Conservation (phyloP, 2,888 invertebrate species). For the Monoplex corrugatus region DNA sequence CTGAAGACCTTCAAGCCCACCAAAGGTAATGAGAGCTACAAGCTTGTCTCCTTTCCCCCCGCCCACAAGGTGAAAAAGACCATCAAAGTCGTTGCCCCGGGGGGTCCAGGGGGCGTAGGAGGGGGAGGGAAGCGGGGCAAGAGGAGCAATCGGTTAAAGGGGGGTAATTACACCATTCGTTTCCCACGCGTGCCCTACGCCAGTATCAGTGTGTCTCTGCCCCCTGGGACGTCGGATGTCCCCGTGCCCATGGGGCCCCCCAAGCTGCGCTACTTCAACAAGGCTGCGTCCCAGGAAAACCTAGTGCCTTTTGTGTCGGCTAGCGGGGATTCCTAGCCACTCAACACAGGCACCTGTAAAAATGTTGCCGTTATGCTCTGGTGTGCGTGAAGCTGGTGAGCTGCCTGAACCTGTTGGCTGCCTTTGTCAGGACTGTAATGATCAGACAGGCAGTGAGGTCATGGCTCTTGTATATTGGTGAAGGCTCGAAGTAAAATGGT, state of each 20-base stretch:
- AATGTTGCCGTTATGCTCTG: too few species aligned
- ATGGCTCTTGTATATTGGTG: too few species aligned
- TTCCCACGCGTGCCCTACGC: conserved; percentile 73
- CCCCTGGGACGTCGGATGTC: conserved; percentile 56
- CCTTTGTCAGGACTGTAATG: too few species aligned
- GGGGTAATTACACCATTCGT: conserved; percentile 64
- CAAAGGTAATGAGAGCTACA: conserved; percentile 71
- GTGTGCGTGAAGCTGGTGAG: too few species aligned
- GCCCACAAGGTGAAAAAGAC: conserved; percentile 50
- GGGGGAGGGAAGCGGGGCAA: neutral
- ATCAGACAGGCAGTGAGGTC: too few species aligned
- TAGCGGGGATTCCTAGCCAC: conserved; percentile 48
- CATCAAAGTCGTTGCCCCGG: conserved; percentile 38
- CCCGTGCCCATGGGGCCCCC: conserved; percentile 59
- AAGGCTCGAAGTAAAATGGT: too few species aligned
- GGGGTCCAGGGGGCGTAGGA: neutral
- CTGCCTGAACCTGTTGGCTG: too few species aligned
- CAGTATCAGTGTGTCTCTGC: conserved; percentile 66
- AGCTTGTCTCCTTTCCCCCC: conserved; percentile 58
- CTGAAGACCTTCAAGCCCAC: conserved; percentile 69
- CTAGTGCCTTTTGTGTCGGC: conserved; percentile 57
- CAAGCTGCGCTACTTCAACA: conserved; percentile 70
- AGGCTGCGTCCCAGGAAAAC: conserved; percentile 66
- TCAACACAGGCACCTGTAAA: too few species aligned
- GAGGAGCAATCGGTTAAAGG: conserved; percentile 50